Evolutionary conservation across 2,888 invertebrate genomes (phyloP), one percentile per base, ranked within the genome.

Genomic region (Lithodes maja): DNA sequence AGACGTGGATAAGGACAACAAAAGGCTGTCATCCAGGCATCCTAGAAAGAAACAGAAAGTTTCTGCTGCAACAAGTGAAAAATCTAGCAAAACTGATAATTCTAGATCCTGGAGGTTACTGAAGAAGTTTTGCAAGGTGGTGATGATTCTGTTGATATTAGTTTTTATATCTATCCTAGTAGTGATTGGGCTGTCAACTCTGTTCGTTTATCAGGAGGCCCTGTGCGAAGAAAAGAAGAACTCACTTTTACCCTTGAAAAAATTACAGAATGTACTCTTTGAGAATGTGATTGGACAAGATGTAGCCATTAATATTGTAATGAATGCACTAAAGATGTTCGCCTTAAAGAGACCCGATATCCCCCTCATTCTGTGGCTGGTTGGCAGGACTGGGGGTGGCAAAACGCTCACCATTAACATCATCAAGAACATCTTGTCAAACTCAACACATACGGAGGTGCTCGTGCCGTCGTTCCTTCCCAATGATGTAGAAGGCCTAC

Each of bases 301-400:
- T 3, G 71, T 86, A 15, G 86, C 86, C 50, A 81, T 55, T 5
- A 74, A 50, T 17, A n/a, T 81, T 15, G 15, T 86, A 5, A 12
- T 82, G 3, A 52, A 74, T 55, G 50, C 86, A 0, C n/a, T 86
- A 12, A 53, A 61, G 52, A 17, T 81, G 5, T 55, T 86, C 55
- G 55, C 50, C 12, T 33, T 55, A n/a, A 55, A 61, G 55, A 33
- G 75, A 53, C 12, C 15, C 15, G 52, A 55, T 49, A 53, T 15
- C 1, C 81, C 86, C 33, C 74, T 82, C 1, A n/a, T 86, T 33
- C n/a, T 86, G 15, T 86, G 86, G 86, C 49, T 86, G 82, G 86
- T 82, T 80, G 86, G 86, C 33, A 74, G 74, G 74, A 81, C 86
- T n/a, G 86, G 86, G 33, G 81, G 74, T 75, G 86, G 86, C 9